Base-by-base conservation (phyloP, 2,797 vertebrate genomes). In the Graptemys geographica region DNA sequence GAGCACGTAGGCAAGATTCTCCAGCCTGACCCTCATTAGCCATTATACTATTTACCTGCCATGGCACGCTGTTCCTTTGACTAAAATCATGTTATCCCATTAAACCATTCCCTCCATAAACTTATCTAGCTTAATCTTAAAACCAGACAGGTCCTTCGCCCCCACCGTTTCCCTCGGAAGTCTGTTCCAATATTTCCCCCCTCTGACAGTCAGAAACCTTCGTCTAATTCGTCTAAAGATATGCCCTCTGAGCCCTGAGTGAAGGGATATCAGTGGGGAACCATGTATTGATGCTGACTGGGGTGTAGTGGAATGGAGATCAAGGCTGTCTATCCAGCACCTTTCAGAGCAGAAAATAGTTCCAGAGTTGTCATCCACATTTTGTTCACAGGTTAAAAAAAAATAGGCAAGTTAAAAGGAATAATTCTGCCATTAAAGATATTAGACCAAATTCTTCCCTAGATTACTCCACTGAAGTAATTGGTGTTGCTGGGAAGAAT, bases 381-480 rank as follows among this genome's bases (percentile, higher is more conserved):
- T 69, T 81, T 76, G 89, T 57, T 57, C 56, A 91, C 4, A 62
- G 72, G 4, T 72, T 96, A 93, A 86, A 96, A 96, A 37, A n/a
- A 37, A 18, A 37, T 19, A 69, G 65, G 65, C 65, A 37, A 69
- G 65, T n/a, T 51, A 83, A 49, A 86, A 92, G 13, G 52, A 94
- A 82, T 41, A 88, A 76, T 57, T 94, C 95, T 92, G 82, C 79
- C 56, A 47, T 62, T 19, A 28, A 86, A 92, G 81, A 84, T 96
- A 85, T 81, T 92, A 91, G 83, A 85, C 90, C 88, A 81, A 93
- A 90, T 65, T 86, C 55, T 95, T 57, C 82, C 59, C 90, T 90
- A 74, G 79, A 52, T 90, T 84, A 83, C 57, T 51, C 52, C 81
- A 2, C 31, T 53, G 57, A 11, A 81, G 82, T n/a, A 74, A 31